Evolutionary conservation across 2,113 vertebrate species (phyloP).

Genomic region (Corydoras maculifer): DNA sequence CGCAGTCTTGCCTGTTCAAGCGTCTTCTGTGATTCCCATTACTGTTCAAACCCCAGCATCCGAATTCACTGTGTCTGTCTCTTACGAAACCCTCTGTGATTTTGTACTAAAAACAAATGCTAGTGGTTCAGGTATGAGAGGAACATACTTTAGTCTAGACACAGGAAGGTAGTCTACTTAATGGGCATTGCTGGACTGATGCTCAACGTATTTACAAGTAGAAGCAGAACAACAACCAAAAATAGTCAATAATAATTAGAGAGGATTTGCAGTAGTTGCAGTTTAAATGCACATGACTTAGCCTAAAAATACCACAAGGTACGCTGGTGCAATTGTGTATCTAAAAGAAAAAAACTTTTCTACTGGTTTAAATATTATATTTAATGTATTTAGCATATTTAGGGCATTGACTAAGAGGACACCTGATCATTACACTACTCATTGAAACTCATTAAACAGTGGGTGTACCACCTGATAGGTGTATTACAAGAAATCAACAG

Average conservation of each 20-base stretch:
- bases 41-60: conserved; percentile 54
- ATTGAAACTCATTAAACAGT: no score
- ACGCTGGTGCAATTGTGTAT: no score
- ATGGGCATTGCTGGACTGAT: conserved; percentile 41
- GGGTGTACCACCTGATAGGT: no score
- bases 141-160: conserved; percentile 64
- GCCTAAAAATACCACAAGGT: no score
- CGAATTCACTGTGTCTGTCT: conserved; percentile 37
- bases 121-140: conserved; percentile 49
- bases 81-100: conserved; percentile 37
- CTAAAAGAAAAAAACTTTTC: no score
- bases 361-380: no score
- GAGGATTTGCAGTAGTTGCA: conserved; percentile 13
- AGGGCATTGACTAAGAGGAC: no score
- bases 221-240: conserved; percentile 27
- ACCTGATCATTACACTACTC: no score
- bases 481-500: no score
- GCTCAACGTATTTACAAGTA: conserved; percentile 46
- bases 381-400: no score
- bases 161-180: conserved; percentile 44
- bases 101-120: conserved; percentile 50
- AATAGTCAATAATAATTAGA: conserved; percentile 15
- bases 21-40: conserved; percentile 62
- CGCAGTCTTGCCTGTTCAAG: conserved; percentile 32
- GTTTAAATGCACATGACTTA: neutral